Conservation (phyloP, 2,113 vertebrate genomes). For the Cygnus buccinator region DNA sequence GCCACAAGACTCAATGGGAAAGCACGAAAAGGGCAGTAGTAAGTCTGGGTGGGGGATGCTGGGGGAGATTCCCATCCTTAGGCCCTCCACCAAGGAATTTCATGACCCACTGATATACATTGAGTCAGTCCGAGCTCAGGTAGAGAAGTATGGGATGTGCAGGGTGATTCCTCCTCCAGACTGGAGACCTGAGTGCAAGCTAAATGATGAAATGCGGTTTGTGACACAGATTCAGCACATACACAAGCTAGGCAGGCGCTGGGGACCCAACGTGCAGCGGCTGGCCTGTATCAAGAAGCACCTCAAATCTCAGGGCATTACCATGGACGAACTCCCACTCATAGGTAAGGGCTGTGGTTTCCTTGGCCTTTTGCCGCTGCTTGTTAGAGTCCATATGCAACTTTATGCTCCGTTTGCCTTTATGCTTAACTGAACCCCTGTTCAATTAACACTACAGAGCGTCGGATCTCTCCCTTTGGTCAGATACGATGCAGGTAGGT, state of each 20-base stretch:
- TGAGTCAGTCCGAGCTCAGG: conserved; percentile 91
- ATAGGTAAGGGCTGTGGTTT: conserved; percentile 86
- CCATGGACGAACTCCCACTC: conserved; percentile 97
- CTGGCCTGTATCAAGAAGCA: conserved; percentile 99
- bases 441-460: background rate
- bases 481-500: background rate
- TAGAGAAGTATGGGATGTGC: conserved; percentile 92
- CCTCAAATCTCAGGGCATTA: conserved; percentile 99
- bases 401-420: background rate
- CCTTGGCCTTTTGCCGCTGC: background rate
- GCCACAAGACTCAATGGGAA: conserved; percentile 84
- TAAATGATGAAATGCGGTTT: conserved; percentile 98
- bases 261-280: conserved; percentile 98
- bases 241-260: conserved; percentile 97
- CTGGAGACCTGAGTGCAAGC: conserved; percentile 99
- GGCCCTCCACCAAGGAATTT: conserved; percentile 91
- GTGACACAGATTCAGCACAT: conserved; percentile 98
- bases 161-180: conserved; percentile 93
- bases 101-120: conserved; percentile 97
- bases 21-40: conserved; percentile 84
- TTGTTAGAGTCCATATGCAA: background rate
- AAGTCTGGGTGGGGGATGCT: conserved; percentile 86
- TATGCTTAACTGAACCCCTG: background rate
- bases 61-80: conserved; percentile 89
- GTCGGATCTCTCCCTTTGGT: background rate